Percentiles rank a stretch among this genome's conserved stretches.
phyloP scores from a whole-genome alignment of 2,888 invertebrate species.

The Nematopogon swammerdamellus region DNA sequence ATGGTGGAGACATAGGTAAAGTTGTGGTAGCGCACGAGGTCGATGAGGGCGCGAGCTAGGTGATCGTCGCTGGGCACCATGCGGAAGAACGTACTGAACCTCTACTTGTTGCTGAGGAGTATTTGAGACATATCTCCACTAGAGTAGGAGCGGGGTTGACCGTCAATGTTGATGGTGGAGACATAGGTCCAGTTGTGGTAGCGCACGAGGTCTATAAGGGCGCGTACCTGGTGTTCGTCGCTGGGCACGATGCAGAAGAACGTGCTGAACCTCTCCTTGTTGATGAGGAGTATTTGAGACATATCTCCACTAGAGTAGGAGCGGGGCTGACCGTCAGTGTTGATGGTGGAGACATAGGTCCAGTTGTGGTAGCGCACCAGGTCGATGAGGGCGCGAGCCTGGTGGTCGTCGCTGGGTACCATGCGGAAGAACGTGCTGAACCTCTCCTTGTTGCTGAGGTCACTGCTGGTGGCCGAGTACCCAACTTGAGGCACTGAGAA shows the following conservation, averaged over 20 bases:
- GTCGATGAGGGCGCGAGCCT: conserved; percentile 71
- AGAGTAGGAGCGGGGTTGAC: conserved; percentile 28
- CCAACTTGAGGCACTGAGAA: conserved; percentile 66
- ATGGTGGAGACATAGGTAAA: conserved; percentile 75
- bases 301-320: too few relatives aligned
- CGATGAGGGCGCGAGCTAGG: conserved; percentile 72
- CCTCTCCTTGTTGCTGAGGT: conserved; percentile 70
- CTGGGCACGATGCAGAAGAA: conserved; percentile 75
- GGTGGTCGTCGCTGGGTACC: conserved; percentile 75
- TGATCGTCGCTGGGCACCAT: conserved; percentile 77
- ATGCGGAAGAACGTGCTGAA: conserved; percentile 76
- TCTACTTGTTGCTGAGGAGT: conserved; percentile 64
- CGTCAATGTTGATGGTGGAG: conserved; percentile 67
- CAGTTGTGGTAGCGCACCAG: conserved; percentile 67
- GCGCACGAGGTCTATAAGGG: conserved; percentile 65
- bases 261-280: conserved; percentile 50
- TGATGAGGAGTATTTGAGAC: too few relatives aligned
- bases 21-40: conserved; percentile 63
- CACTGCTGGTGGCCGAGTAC: conserved; percentile 74
- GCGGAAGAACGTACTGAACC: conserved; percentile 73
- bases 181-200: conserved; percentile 77
- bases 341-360: conserved; percentile 71
- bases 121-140: too few relatives aligned
- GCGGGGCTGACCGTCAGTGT: conserved; percentile 64
- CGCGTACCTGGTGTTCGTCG: conserved; percentile 73